Percentiles rank a stretch among this genome's conserved stretches.
These are phyloP conservation scores for Thereva nobilitata DNA, from an alignment of 2,888 invertebrate genomes.

Conservation along the genomic window DNA sequence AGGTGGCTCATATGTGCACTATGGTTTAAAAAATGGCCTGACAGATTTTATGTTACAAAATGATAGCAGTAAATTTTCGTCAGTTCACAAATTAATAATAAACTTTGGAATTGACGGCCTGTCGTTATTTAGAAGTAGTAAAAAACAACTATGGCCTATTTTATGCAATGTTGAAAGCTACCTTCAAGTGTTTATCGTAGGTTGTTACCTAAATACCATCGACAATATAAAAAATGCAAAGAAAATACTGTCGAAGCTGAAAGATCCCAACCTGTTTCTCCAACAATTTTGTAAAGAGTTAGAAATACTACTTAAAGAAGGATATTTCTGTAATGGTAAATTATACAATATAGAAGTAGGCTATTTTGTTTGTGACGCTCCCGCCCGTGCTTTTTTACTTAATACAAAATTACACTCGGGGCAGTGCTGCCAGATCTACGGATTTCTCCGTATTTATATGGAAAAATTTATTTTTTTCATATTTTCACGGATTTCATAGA, in stretches of 20 bases:
- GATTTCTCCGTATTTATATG: too few relatives aligned
- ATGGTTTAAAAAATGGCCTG: conserved; percentile 1
- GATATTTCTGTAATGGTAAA: neutral
- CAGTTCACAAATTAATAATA: neutral
- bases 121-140: neutral
- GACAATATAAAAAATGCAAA: neutral
- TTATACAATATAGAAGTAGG: neutral
- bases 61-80: conserved; percentile 1
- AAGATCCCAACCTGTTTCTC: neutral
- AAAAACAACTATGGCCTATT: too few relatives aligned
- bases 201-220: neutral
- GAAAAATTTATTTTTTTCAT: too few relatives aligned
- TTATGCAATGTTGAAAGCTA: too few relatives aligned
- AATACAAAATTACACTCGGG: conserved; percentile 7
- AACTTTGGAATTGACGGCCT: conserved; percentile 2
- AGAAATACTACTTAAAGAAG: neutral
- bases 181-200: conserved; percentile 3
- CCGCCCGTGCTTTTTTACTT: conserved; percentile 16
- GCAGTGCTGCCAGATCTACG: too few relatives aligned
- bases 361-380: conserved; percentile 24
- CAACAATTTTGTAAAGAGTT: neutral
- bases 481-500: too few relatives aligned
- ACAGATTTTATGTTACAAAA: conserved; percentile 4
- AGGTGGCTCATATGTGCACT: neutral
- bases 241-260: neutral